These are phyloP conservation scores for Diorhabda sublineata DNA, from an alignment of 1,140 invertebrate genomes.

Conservation along the genomic window DNA sequence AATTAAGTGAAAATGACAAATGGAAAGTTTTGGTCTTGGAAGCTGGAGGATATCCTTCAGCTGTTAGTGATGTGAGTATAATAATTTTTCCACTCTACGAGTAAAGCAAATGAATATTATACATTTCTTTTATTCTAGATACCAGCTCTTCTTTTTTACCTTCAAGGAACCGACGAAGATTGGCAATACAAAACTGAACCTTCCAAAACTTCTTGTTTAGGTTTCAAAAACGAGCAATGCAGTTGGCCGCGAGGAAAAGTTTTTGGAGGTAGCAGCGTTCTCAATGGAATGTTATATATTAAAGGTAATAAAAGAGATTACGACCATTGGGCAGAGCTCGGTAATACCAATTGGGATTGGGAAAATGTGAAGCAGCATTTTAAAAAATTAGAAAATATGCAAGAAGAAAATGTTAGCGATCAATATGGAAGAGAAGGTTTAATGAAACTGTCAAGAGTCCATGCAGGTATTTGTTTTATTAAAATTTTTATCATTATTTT, in stretches of 20 bases:
- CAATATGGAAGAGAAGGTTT: constrained; percentile 58
- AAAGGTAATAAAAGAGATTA: constrained; percentile 86
- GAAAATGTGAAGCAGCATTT: constrained; percentile 29
- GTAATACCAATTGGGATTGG: constrained; percentile 33
- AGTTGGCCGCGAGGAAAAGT: constrained; percentile 82
- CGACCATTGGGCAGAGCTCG: constrained; percentile 51
- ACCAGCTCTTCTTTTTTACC: constrained; percentile 26
- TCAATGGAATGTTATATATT: constrained; percentile 90
- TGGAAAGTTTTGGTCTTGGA: constrained; percentile 35
- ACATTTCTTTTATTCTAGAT: constrained; percentile 19
- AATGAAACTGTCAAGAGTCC: constrained; percentile 56
- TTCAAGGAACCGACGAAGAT: constrained; percentile 50
- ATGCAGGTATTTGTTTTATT: constrained; percentile 11
- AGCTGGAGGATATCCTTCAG: constrained; percentile 32
- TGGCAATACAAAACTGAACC: constrained; percentile 90
- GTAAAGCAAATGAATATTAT: background rate
- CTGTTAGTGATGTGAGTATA: constrained; percentile 29
- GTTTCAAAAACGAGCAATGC: constrained; percentile 54
- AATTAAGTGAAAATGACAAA: constrained; percentile 28
- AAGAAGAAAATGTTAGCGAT: constrained; percentile 43
- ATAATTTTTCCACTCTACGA: too few relatives aligned
- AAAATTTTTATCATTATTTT: background rate
- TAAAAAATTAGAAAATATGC: constrained; percentile 56
- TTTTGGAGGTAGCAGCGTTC: constrained; percentile 78
- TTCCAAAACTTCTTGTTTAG: constrained; percentile 71